phyloP scores from a whole-genome alignment of 2,888 invertebrate species.

The Xestia rhomboidea region DNA sequence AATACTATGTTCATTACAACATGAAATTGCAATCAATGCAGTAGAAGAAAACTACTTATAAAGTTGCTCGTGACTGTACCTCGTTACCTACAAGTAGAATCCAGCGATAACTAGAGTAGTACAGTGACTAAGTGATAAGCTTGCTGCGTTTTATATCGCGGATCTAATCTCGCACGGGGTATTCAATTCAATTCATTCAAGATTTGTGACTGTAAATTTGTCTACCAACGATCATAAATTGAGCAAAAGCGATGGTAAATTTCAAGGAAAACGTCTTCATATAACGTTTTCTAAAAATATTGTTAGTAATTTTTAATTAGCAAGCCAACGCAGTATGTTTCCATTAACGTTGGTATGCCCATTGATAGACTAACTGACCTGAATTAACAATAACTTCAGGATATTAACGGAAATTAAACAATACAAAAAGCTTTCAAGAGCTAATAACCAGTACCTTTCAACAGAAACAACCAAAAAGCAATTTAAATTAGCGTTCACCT shows the following conservation, averaged over 20 bases:
- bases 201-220: background rate
- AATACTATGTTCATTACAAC: background rate
- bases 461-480: constrained; percentile 40
- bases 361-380: background rate
- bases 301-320: background rate
- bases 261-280: background rate
- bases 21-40: background rate
- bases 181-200: too few relatives aligned
- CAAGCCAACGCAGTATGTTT: background rate
- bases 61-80: background rate
- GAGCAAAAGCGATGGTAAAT: background rate
- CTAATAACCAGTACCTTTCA: background rate
- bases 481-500: constrained; percentile 55
- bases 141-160: background rate
- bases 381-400: constrained; percentile 20
- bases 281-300: background rate
- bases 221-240: background rate
- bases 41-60: background rate
- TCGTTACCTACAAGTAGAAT: background rate
- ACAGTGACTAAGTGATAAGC: background rate
- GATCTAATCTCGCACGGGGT: background rate
- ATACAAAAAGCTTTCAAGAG: constrained; percentile 34
- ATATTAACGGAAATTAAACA: constrained; percentile 41
- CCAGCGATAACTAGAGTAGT: background rate
- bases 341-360: background rate